Evolutionary conservation across 2,888 invertebrate species (phyloP), one percentile per base, ranked within the genome.

Genomic region (Diabrotica balteata): DNA sequence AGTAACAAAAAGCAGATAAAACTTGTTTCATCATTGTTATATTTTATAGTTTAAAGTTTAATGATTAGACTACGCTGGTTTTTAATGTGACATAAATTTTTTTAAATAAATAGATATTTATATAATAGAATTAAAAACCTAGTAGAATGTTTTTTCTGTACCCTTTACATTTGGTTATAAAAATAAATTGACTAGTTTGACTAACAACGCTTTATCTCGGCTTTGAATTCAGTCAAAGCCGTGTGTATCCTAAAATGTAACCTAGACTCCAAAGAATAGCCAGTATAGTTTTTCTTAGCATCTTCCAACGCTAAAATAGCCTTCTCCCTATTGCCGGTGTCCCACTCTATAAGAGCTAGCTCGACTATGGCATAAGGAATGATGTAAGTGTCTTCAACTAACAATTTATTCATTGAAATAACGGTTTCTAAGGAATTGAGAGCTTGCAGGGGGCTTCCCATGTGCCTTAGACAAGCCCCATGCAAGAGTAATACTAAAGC

Each of bases 161-260:
- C 8, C 47, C 53, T 10, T 8, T 7, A 51, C 42, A 8, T 32
- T 53, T 53, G 22, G 17, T 53, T 17, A 8, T 55, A 55, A 55
- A 43, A 55, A 17, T 17, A n/a, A 45, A 44, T 17, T 55, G 6
- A 6, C 44, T 43, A 44, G 7, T 43, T 9, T 51, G 4, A 32
- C 45, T 59, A 59, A 32, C n/a, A 52, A 17, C 17, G 58, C 65
- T 78, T 80, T 47, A 77, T 63, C 70, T 80, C 79, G 11, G 75
- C 75, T 72, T 85, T 86, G 55, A 86, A 80, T 67, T 86, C 86
- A 71, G 85, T 82, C 53, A 91, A 80, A 57, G 90, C 90, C 0
- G 94, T 91, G 81, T 97, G 96, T 73, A 96, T 91, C 75, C 94
- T 89, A 84, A 97, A 96, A 82, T 96, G 96, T 17, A 97, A 86